Evolutionary conservation across 1,140 invertebrate genomes (phyloP), one percentile per base, ranked within the genome.

Genomic region (Neodiprion fabricii): DNA sequence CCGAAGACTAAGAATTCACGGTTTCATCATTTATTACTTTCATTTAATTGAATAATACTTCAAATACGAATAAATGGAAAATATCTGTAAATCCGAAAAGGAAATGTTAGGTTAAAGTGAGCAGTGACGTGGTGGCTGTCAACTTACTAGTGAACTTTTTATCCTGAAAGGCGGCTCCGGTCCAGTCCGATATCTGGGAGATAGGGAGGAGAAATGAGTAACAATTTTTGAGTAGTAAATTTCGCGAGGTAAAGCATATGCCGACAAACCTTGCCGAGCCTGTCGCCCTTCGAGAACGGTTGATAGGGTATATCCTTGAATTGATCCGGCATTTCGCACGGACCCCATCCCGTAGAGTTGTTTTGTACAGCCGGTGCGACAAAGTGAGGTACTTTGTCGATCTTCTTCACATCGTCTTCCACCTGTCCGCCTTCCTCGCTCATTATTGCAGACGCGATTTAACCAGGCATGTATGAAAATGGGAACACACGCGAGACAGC

Each of bases 261-360:
- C 67, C 53, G 66, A 71, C 67, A 50, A 66, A 95, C 94, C 90
- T 99, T 99, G 81, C 98, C 98, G 72, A 99, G 89, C 77, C 97
- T 92, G 89, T 99, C 97, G 74, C 96, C 97, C 90, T 99, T 99
- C 71, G 97, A 97, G 85, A 98, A 99, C 17, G 97, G 97, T 88
- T 99, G 97, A 88, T 99, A 99, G 0, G 98, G 98, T 93, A 99
- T 98, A 89, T 99, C 97, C 85, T 96, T 96, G 87, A 98, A 99
- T 85, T 97, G 95, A 76, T 97, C 96, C 21, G 97, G 96, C 85
- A 98, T 91, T 84, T 96, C 94, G 87, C 93, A 96, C 66, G 98
- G 98, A 3, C 98, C 98, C 98, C 98, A 99, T 86, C 97, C 97
- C 78, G 91, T 92, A 1, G 93, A 92, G 87, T 98, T 98, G 80